phyloP scores from a whole-genome alignment of 2,888 invertebrate genomes.

The Pyrochroa serraticornis region DNA sequence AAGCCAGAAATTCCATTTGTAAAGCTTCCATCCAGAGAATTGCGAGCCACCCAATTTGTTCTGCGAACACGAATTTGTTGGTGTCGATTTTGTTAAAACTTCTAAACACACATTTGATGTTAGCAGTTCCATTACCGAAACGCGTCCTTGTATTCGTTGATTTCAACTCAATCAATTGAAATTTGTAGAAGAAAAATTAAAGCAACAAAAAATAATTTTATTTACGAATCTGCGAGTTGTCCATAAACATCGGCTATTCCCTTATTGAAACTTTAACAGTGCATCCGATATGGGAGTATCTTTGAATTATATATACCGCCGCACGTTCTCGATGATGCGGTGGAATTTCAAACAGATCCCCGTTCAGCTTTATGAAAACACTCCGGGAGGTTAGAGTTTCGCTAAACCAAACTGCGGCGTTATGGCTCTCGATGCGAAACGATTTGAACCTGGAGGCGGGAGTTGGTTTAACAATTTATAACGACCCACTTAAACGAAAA shows the following conservation, averaged over 20 bases:
- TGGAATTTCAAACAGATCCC: slow-evolving; percentile 4
- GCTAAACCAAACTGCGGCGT: background rate
- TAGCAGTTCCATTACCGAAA: too few relatives aligned
- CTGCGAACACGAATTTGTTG: too few relatives aligned
- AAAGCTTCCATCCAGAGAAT: too few relatives aligned
- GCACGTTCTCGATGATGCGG: slow-evolving; percentile 4
- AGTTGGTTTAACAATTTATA: background rate
- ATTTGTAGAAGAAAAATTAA: too few relatives aligned
- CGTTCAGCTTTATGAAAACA: slow-evolving; percentile 1
- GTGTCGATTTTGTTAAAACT: too few relatives aligned
- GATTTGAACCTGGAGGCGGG: background rate
- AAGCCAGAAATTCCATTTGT: too few relatives aligned
- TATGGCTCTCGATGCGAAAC: slow-evolving; percentile 4
- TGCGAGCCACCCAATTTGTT: too few relatives aligned
- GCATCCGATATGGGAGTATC: background rate
- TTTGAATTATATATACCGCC: slow-evolving; percentile 4
- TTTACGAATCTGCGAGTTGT: too few relatives aligned
- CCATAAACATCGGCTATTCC: background rate
- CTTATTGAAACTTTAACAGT: slow-evolving; percentile 1
- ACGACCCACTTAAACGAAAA: background rate
- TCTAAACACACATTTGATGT: background rate
- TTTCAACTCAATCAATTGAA: too few relatives aligned
- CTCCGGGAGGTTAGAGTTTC: background rate
- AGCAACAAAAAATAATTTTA: too few relatives aligned
- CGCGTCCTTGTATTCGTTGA: too few relatives aligned